Percentiles rank a stretch among this genome's conserved stretches.
Evolutionary conservation across 2,797 vertebrate species (phyloP).

Genomic region (Mormyrus proboscirostris): DNA sequence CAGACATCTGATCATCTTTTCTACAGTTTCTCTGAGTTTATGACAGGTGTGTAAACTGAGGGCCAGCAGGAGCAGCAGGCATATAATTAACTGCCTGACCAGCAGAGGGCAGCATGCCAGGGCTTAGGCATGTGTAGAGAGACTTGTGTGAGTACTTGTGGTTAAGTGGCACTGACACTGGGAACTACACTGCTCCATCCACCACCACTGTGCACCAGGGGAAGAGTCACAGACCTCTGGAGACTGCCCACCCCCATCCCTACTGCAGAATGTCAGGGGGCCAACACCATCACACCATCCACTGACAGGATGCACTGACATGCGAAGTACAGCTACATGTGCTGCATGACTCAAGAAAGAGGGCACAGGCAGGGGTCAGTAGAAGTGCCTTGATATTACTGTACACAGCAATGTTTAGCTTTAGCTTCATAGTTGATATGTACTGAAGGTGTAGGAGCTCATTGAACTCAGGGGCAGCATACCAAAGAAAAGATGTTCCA

Average conservation of each 20-base stretch:
- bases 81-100: slow-evolving; percentile 68
- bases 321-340: slow-evolving; percentile 52
- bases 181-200: slow-evolving; percentile 48
- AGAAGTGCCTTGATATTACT: slow-evolving; percentile 40
- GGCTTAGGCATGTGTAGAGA: slow-evolving; percentile 67
- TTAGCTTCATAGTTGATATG: neutral
- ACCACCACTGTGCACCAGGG: slow-evolving; percentile 61
- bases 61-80: slow-evolving; percentile 62
- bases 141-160: slow-evolving; percentile 54
- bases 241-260: slow-evolving; percentile 32
- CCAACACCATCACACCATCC: slow-evolving; percentile 47
- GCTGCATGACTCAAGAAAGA: slow-evolving; percentile 49
- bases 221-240: slow-evolving; percentile 58
- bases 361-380: slow-evolving; percentile 29
- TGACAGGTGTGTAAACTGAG: slow-evolving; percentile 61
- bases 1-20: slow-evolving; percentile 34
- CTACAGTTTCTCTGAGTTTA: slow-evolving; percentile 51
- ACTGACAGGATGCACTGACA: slow-evolving; percentile 54
- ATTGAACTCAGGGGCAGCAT: neutral
- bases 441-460: neutral
- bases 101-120: slow-evolving; percentile 65
- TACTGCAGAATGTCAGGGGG: slow-evolving; percentile 17
- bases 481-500: neutral
- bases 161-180: slow-evolving; percentile 61
- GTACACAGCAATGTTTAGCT: neutral